These are phyloP conservation scores for Guaruba guarouba DNA, from an alignment of 2,113 vertebrate genomes.

Conservation along the genomic window DNA sequence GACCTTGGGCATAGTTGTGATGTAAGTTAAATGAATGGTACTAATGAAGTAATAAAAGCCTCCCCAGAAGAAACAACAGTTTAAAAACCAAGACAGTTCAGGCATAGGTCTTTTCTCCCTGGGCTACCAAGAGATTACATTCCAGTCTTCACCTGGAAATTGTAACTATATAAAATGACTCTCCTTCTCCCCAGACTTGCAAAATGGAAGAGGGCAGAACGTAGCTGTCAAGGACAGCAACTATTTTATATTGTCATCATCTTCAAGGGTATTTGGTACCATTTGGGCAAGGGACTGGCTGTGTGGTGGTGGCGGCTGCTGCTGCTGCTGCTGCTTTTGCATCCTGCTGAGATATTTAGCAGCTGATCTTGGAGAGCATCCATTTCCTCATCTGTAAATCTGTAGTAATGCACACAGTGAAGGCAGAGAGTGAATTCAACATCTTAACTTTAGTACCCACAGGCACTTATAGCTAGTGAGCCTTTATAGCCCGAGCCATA, in stretches of 20 bases:
- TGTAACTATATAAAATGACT: background rate
- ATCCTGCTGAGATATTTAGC: background rate
- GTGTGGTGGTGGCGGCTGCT: background rate
- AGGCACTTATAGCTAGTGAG: background rate
- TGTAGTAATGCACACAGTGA: fast-evolving
- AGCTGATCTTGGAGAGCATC: background rate
- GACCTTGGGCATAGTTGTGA: background rate
- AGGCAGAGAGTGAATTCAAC: background rate
- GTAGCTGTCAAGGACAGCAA: background rate
- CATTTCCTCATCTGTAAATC: background rate
- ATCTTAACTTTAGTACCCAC: background rate
- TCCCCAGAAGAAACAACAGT: background rate
- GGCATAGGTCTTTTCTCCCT: background rate
- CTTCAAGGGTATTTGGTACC: background rate
- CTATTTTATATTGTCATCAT: background rate
- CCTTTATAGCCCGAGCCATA: background rate
- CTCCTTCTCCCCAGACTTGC: background rate
- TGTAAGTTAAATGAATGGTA: background rate
- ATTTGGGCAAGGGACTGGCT: background rate
- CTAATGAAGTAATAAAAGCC: slow-evolving; percentile 14
- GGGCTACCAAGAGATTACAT: background rate
- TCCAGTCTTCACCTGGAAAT: background rate
- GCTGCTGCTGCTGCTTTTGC: background rate
- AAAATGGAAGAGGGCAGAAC: background rate
- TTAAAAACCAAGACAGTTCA: background rate